These are phyloP conservation scores for Serripes groenlandicus DNA, from an alignment of 2,888 invertebrate genomes.

Conservation along the genomic window DNA sequence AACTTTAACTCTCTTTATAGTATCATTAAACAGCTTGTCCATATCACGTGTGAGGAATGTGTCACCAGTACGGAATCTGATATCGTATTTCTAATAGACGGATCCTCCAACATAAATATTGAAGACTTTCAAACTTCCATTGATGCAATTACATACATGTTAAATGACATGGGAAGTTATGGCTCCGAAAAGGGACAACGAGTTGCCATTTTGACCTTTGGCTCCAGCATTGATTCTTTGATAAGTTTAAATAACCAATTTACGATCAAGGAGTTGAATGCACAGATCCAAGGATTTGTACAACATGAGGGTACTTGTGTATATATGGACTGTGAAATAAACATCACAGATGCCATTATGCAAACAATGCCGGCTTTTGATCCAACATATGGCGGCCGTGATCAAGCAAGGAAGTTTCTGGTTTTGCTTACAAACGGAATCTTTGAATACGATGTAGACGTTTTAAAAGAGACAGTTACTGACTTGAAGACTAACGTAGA, in stretches of 20 bases:
- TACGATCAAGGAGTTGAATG: neutral
- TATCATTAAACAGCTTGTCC: slow-evolving; percentile 37
- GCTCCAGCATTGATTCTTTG: neutral
- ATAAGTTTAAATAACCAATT: neutral
- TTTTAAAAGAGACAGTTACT: neutral
- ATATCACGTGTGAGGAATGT: slow-evolving; percentile 39
- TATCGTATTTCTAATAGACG: slow-evolving; percentile 34
- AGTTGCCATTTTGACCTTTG: neutral
- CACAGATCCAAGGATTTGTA: neutral
- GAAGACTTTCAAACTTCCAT: slow-evolving; percentile 13
- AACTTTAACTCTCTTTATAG: slow-evolving; percentile 44
- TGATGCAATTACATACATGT: slow-evolving; percentile 16
- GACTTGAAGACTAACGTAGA: neutral
- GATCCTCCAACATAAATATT: neutral
- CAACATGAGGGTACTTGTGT: neutral
- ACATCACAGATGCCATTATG: neutral
- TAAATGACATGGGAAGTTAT: neutral
- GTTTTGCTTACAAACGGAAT: slow-evolving; percentile 12
- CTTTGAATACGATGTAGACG: neutral
- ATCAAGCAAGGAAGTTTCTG: slow-evolving; percentile 22
- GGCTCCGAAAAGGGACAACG: neutral
- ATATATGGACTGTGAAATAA: neutral
- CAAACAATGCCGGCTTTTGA: neutral
- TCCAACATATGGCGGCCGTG: neutral
- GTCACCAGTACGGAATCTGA: slow-evolving; percentile 22